These are phyloP conservation scores for Micrasema minimum DNA, from an alignment of 1,140 invertebrate species.

Conservation along the genomic window DNA sequence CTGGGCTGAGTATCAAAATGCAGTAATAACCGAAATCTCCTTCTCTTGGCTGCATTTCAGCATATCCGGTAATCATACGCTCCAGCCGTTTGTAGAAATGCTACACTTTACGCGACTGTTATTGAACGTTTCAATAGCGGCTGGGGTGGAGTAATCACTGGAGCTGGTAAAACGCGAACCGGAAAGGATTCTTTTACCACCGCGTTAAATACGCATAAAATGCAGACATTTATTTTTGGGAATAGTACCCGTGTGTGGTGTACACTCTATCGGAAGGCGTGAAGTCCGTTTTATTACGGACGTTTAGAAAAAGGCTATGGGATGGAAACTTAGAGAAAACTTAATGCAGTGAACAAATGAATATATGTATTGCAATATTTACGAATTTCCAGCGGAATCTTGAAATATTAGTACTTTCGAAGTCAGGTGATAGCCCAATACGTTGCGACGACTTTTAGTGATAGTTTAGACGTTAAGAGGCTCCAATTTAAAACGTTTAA, in stretches of 20 bases:
- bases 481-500: too few species aligned
- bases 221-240: not conserved
- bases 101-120: slow-evolving; percentile 48
- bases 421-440: too few species aligned
- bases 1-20: slow-evolving; percentile 40
- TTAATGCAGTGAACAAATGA: too few species aligned
- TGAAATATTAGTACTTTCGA: too few species aligned
- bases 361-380: too few species aligned
- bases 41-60: slow-evolving; percentile 9
- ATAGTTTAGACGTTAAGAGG: too few species aligned
- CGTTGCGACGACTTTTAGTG: too few species aligned
- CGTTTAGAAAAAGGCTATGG: not conserved
- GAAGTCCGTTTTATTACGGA: not conserved
- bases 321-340: too few species aligned
- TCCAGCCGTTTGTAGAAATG: slow-evolving; percentile 39
- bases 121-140: slow-evolving; percentile 26
- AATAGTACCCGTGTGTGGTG: not conserved
- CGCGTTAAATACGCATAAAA: not conserved
- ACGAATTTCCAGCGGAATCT: too few species aligned
- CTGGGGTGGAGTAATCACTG: slow-evolving; percentile 2
- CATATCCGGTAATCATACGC: slow-evolving; percentile 37
- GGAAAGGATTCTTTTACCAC: not conserved
- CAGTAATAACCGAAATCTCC: slow-evolving; percentile 44
- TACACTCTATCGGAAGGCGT: not conserved
- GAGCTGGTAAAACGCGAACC: not conserved